phyloP scores from a whole-genome alignment of 2,113 vertebrate genomes.

The Pantherophis guttatus region DNA sequence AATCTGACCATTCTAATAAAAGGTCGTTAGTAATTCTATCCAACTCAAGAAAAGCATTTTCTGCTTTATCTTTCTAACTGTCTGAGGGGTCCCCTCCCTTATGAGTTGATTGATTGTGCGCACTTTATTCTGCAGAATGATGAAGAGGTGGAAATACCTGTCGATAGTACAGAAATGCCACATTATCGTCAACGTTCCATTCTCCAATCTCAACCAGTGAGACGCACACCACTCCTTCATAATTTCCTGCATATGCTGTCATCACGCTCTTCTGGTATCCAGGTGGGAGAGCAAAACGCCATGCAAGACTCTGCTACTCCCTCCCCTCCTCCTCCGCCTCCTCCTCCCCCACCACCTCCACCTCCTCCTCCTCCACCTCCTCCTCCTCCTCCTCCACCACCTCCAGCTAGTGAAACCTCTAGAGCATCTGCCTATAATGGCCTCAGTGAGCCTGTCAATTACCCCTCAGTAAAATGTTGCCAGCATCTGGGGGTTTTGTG shows the following conservation, averaged over 20 bases:
- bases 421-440: conserved; percentile 83
- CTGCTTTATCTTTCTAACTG: neutral
- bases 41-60: conserved; percentile 6
- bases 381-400: conserved; percentile 71
- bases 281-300: conserved; percentile 82
- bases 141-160: conserved; percentile 92
- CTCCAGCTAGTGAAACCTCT: conserved; percentile 76
- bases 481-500: conserved; percentile 95
- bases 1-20: conserved; percentile 9
- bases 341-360: conserved; percentile 44
- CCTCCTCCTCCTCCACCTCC: conserved; percentile 54
- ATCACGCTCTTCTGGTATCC: conserved; percentile 88
- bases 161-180: conserved; percentile 93
- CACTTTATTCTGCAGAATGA: conserved; percentile 78
- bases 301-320: conserved; percentile 78
- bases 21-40: conserved; percentile 8
- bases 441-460: conserved; percentile 80
- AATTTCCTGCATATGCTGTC: conserved; percentile 99
- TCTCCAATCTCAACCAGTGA: conserved; percentile 91
- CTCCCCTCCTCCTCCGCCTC: conserved; percentile 77
- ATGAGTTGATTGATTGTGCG: conserved; percentile 20
- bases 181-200: conserved; percentile 94
- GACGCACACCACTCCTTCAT: conserved; percentile 95
- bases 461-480: conserved; percentile 86
- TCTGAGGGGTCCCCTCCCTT: conserved; percentile 1